Conservation (phyloP, 2,797 vertebrate species). For the Esox lucius region DNA sequence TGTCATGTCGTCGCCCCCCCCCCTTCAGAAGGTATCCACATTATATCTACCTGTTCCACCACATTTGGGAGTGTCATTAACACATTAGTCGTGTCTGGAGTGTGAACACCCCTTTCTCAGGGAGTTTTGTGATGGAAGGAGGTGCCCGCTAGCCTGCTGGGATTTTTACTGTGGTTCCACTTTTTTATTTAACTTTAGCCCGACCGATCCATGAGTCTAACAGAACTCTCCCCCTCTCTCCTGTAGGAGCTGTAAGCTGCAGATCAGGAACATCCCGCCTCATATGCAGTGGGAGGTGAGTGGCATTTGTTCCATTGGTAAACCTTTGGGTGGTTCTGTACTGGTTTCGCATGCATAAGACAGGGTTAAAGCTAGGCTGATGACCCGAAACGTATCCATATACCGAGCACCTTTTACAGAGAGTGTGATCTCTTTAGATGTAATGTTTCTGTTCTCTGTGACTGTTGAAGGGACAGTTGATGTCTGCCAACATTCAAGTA, state of each 20-base stretch:
- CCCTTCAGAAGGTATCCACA: too few species aligned
- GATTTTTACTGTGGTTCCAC: not conserved
- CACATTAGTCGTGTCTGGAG: not conserved
- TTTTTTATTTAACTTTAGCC: not conserved
- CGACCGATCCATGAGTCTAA: not conserved
- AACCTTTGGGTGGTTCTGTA: not conserved
- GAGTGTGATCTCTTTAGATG: too few species aligned
- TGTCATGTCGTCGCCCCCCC: not conserved
- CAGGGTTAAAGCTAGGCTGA: too few species aligned
- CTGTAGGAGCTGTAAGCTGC: constrained; percentile 92
- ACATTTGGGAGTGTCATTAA: not conserved
- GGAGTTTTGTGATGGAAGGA: not conserved
- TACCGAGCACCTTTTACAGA: too few species aligned
- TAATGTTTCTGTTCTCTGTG: too few species aligned
- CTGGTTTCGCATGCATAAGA: not conserved
- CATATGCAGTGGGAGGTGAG: constrained; percentile 98
- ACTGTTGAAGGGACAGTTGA: too few species aligned
- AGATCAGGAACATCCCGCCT: constrained; percentile 95
- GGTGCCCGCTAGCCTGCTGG: not conserved
- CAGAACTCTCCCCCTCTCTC: constrained; percentile 29
- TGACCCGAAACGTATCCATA: too few species aligned
- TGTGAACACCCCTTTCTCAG: not conserved
- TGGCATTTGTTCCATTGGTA: constrained; percentile 48
- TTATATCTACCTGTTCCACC: not conserved
- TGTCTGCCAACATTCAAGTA: too few species aligned